These are phyloP conservation scores for Atta colombica DNA, from an alignment of 1,140 invertebrate genomes.

Conservation along the genomic window DNA sequence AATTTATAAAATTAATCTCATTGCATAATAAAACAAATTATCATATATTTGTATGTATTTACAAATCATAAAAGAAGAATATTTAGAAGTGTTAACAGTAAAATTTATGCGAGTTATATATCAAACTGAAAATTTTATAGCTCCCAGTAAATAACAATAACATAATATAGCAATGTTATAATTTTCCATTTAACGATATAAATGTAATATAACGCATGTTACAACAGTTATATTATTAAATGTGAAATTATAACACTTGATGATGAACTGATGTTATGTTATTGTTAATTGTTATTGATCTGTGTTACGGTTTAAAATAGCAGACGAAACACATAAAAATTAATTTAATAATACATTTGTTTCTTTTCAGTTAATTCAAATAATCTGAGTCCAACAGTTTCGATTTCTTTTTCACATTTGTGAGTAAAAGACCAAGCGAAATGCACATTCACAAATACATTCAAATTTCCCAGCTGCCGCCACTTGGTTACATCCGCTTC, in stretches of 20 bases:
- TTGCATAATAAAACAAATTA: neutral
- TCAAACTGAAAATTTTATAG: neutral
- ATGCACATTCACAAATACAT: constrained; percentile 59
- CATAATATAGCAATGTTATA: no score
- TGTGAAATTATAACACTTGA: no score
- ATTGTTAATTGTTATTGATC: no score
- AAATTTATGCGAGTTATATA: neutral
- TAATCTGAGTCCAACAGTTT: neutral
- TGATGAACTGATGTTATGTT: no score
- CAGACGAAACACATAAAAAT: neutral
- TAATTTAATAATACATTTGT: neutral
- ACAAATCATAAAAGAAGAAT: neutral
- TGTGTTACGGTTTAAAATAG: neutral
- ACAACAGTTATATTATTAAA: no score
- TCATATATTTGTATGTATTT: neutral
- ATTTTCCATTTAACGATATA: no score
- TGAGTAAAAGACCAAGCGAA: constrained; percentile 20
- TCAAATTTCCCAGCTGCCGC: constrained; percentile 61
- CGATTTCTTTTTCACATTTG: constrained; percentile 22
- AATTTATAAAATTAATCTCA: constrained; percentile 1
- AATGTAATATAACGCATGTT: no score
- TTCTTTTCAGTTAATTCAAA: constrained; percentile 1
- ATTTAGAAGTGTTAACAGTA: neutral
- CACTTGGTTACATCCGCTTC: constrained; percentile 49
- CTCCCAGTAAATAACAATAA: no score